phyloP scores from a whole-genome alignment of 2,888 invertebrate genomes.

The Drosophila atripex region DNA sequence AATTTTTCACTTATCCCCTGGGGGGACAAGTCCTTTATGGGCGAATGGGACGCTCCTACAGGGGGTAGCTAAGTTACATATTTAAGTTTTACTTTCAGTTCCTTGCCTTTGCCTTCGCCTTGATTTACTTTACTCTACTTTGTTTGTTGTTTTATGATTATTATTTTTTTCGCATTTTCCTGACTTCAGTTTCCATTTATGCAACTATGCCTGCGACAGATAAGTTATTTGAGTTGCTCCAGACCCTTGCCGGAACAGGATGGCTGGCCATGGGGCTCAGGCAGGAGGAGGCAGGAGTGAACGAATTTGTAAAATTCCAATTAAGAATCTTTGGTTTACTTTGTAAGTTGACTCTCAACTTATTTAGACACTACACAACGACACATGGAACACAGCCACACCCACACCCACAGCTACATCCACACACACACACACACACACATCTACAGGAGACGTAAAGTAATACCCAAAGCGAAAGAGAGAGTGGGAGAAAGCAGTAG shows the following conservation, averaged over 20 bases:
- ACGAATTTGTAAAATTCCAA: conserved; percentile 80
- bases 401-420: conserved; percentile 17
- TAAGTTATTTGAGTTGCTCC: conserved; percentile 72
- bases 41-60: conserved; percentile 11
- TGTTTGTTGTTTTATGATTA: conserved; percentile 33
- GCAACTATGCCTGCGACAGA: conserved; percentile 69
- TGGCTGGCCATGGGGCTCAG: not conserved
- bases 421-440: conserved; percentile 23
- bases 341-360: conserved; percentile 81
- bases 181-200: conserved; percentile 71
- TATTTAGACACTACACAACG: conserved; percentile 77
- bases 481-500: conserved; percentile 4
- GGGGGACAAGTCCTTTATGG: conserved; percentile 49
- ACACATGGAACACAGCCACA: conserved; percentile 53
- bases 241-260: conserved; percentile 19
- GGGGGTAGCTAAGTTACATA: conserved; percentile 48
- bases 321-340: conserved; percentile 81
- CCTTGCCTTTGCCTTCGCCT: conserved; percentile 23
- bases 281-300: conserved; percentile 51
- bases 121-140: conserved; percentile 17
- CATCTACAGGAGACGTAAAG: conserved; percentile 28
- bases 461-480: conserved; percentile 15
- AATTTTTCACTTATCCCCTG: conserved; percentile 76
- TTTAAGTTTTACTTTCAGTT: conserved; percentile 66
- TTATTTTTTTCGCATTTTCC: conserved; percentile 50